These are phyloP conservation scores for Agonopterix heracliana DNA, from an alignment of 2,888 invertebrate genomes.

Conservation along the genomic window DNA sequence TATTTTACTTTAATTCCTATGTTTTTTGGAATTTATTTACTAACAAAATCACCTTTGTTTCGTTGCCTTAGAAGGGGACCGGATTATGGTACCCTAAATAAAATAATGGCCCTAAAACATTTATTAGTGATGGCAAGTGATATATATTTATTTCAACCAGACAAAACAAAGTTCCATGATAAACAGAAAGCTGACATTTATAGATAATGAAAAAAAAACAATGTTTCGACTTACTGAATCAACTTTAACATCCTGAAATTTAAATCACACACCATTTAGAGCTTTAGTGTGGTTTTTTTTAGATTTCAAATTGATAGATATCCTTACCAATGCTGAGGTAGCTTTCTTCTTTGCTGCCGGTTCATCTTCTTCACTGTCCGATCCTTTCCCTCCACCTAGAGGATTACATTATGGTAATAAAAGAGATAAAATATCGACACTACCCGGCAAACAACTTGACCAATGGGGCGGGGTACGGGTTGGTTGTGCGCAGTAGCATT, in stretches of 20 bases:
- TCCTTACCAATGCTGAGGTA: conserved; percentile 71
- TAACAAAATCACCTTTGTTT: no score
- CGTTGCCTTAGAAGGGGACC: no score
- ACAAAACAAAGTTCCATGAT: background rate
- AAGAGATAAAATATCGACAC: background rate
- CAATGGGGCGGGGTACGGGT: no score
- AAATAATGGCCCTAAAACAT: no score
- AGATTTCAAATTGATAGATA: conserved; percentile 3
- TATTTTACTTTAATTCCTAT: no score
- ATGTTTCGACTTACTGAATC: conserved; percentile 9
- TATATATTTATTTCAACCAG: background rate
- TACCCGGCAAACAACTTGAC: no score
- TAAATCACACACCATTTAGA: background rate
- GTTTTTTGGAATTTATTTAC: no score
- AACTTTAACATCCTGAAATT: conserved; percentile 10
- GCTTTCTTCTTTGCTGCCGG: conserved; percentile 86
- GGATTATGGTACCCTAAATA: no score
- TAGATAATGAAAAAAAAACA: background rate
- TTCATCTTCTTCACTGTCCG: conserved; percentile 90
- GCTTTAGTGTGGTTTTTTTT: no score
- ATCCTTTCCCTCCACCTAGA: conserved; percentile 80
- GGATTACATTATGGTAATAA: conserved; percentile 20
- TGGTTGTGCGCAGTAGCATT: background rate
- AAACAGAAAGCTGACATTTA: background rate
- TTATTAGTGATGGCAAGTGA: background rate